Evolutionary conservation across 2,888 invertebrate species (phyloP), one percentile per base, ranked within the genome.

Genomic region (Cephus runcator): DNA sequence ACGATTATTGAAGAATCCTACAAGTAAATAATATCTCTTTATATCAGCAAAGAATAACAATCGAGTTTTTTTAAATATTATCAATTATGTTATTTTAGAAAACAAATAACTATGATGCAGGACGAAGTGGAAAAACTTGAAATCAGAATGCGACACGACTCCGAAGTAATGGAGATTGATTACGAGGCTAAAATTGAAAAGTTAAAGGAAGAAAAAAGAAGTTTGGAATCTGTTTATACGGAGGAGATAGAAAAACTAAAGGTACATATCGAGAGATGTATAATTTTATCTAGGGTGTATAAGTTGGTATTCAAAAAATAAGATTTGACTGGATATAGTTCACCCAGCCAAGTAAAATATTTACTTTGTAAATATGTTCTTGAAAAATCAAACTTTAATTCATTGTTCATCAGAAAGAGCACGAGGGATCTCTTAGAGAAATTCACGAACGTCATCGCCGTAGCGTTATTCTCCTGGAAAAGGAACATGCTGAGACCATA

Each of bases 1-100:
- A 77, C 79, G 69, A 88, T 89, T 78, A 81, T 90, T 23, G 85
- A 90, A 79, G 88, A 90, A 75, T 90, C 89, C 4, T 88, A 90
- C 75, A 87, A 86, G 91, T 91, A 86, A 77, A 79, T 33, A 34
- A 12, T 33, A n/a, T 74, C 4, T 74, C 23, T 35, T 74, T 34
- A 6, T 15, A 30, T 4, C 1, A 74, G 35, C 12, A 74, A 74
- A 74, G 6, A 34, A 40, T 74, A 9, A 15, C 1, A 56, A 23
- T 23, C 9, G 15, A 35, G 31, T 34, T 12, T n/a, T 6, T 31
- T 4, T 4, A 34, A 11, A 34, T 34, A 9, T 56, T 23, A 77
- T 36, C 30, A 34, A 75, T 34, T 75, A 34, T 73, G 76, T 35
- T 74, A 77, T 81, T 80, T 31, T 71, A 90, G 90, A 56, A 89